Conservation (phyloP, 2,888 invertebrate genomes). For the Leucania comma region DNA sequence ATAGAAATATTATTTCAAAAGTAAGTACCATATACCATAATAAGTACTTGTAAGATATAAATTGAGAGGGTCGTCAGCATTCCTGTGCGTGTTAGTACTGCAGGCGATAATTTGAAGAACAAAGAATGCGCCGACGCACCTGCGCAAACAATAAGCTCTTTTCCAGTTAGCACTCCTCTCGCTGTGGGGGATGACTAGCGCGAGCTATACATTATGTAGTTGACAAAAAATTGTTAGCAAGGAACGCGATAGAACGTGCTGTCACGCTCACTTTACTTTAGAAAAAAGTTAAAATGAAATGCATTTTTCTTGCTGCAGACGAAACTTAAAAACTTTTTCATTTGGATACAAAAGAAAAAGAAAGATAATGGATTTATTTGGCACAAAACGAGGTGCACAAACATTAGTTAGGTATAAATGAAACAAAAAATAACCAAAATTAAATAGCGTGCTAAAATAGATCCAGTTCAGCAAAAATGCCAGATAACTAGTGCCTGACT, state of each 20-base stretch:
- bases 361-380: no score
- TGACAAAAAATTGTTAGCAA: constrained; percentile 49
- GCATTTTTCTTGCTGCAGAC: constrained; percentile 3
- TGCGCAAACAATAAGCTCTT: constrained; percentile 85
- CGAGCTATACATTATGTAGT: constrained; percentile 29
- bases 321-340: constrained; percentile 3
- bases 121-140: constrained; percentile 85
- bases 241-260: constrained; percentile 24
- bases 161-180: constrained; percentile 79
- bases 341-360: neutral
- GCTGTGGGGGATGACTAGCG: constrained; percentile 69
- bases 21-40: constrained; percentile 8
- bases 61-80: constrained; percentile 57
- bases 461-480: no score
- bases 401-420: no score
- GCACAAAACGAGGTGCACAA: no score
- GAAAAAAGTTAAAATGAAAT: constrained; percentile 16
- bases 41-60: constrained; percentile 37
- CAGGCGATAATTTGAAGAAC: constrained; percentile 87
- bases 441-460: no score
- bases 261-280: constrained; percentile 18
- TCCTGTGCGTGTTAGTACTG: constrained; percentile 71
- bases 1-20: constrained; percentile 10
- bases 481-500: no score
- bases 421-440: no score